These are phyloP conservation scores for Willowsia nigromaculata DNA, from an alignment of 2,888 invertebrate genomes.

Conservation along the genomic window DNA sequence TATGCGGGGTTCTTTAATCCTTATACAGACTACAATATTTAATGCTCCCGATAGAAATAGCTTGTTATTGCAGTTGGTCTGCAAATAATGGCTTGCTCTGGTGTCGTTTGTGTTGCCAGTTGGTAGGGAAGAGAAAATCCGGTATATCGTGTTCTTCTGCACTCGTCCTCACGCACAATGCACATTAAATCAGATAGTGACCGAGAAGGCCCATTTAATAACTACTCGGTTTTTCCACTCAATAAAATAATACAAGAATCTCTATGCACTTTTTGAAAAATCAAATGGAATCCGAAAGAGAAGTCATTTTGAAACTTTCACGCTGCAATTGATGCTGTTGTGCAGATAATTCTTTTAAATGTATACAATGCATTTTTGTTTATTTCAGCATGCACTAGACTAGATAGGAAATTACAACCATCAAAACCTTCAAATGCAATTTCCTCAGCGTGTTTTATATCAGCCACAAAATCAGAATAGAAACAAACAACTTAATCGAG, in stretches of 20 bases:
- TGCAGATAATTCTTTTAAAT: too few relatives aligned
- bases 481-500: not conserved
- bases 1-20: not conserved
- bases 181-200: constrained; percentile 29
- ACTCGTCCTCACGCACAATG: not conserved
- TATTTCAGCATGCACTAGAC: too few relatives aligned
- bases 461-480: not conserved
- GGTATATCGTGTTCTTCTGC: not conserved
- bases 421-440: constrained; percentile 30
- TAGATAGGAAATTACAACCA: not conserved
- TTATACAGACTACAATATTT: not conserved
- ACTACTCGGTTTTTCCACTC: constrained; percentile 35
- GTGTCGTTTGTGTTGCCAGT: not conserved
- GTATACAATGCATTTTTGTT: not conserved
- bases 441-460: not conserved
- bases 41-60: not conserved
- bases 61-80: constrained; percentile 13
- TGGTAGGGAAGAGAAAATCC: not conserved
- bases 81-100: constrained; percentile 32
- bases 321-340: constrained; percentile 21
- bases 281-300: not conserved
- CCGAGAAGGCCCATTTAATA: constrained; percentile 19
- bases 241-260: constrained; percentile 22
- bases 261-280: not conserved
- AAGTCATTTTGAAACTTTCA: not conserved